Conservation (phyloP, 1,140 invertebrate genomes). For the Zaprionus vittiger region DNA sequence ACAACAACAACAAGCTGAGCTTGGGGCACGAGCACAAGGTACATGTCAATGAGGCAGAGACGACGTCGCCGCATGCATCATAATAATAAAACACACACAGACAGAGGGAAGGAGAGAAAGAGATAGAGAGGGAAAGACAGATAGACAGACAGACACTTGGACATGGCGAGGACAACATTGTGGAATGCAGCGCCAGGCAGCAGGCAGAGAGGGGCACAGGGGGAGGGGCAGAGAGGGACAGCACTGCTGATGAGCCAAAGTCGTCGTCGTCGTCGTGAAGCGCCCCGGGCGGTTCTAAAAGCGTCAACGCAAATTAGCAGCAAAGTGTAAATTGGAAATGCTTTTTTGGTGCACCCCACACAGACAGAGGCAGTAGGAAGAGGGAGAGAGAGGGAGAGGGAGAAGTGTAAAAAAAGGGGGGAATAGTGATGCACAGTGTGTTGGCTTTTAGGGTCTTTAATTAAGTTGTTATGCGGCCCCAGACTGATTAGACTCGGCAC, state of each 20-base stretch:
- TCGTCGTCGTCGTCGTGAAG: slow-evolving; percentile 28
- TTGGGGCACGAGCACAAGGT: slow-evolving; percentile 59
- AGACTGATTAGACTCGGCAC: slow-evolving; percentile 68
- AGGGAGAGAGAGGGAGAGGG: not conserved
- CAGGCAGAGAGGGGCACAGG: not conserved
- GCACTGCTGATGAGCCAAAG: slow-evolving; percentile 21
- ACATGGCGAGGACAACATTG: slow-evolving; percentile 60
- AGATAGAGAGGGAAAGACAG: slow-evolving; percentile 32
- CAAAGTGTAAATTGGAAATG: slow-evolving; percentile 83
- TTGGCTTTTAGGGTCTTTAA: slow-evolving; percentile 76
- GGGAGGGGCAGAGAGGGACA: not conserved
- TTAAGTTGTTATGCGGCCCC: slow-evolving; percentile 76
- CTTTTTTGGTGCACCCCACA: slow-evolving; percentile 80
- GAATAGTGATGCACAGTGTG: slow-evolving; percentile 24
- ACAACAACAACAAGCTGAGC: slow-evolving; percentile 21
- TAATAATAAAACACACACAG: slow-evolving; percentile 80
- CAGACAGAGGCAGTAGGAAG: slow-evolving; percentile 23
- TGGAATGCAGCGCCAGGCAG: slow-evolving; percentile 55
- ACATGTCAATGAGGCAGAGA: slow-evolving; percentile 73
- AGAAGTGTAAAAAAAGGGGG: not conserved
- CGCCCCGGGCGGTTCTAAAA: slow-evolving; percentile 79
- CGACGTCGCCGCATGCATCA: slow-evolving; percentile 68
- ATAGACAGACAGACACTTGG: slow-evolving; percentile 51
- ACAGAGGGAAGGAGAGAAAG: slow-evolving; percentile 32
- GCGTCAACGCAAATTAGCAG: slow-evolving; percentile 82